These are phyloP conservation scores for Volucella inanis DNA, from an alignment of 2,888 invertebrate genomes.

Conservation along the genomic window DNA sequence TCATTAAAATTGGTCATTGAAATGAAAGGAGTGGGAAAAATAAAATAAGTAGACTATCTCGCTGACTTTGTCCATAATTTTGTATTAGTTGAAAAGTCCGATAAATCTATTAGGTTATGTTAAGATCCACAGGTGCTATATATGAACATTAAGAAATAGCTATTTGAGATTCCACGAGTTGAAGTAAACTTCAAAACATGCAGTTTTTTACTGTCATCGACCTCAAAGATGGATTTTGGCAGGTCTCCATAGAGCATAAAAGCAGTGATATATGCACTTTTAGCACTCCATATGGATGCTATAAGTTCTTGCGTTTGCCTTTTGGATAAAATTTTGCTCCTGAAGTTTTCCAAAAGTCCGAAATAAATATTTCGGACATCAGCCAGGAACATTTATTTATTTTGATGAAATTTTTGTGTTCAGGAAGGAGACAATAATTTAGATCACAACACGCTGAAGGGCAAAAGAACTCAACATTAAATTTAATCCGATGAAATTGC, in stretches of 20 bases:
- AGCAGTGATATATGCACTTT: conserved; percentile 36
- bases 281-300: conserved; percentile 40
- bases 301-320: no score
- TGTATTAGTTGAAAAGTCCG: no score
- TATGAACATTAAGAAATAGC: conserved; percentile 8
- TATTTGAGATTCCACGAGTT: conserved; percentile 18
- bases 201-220: conserved; percentile 19
- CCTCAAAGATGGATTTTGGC: conserved; percentile 30
- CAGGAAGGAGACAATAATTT: background rate
- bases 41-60: no score
- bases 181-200: conserved; percentile 17
- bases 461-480: conserved; percentile 17
- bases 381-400: no score
- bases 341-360: conserved; percentile 15
- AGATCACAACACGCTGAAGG: background rate
- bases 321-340: conserved; percentile 47
- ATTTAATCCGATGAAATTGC: conserved; percentile 34
- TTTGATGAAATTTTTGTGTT: conserved; percentile 10
- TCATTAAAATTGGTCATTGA: no score
- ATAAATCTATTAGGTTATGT: no score
- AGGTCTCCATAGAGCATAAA: background rate
- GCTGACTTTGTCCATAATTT: no score
- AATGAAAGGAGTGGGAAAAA: no score
- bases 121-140: conserved; percentile 6
- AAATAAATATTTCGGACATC: no score